Percentiles rank a stretch among this genome's conserved stretches.
phyloP scores from a whole-genome alignment of 2,888 invertebrate species.

The Enoplolaimus lenunculus region DNA sequence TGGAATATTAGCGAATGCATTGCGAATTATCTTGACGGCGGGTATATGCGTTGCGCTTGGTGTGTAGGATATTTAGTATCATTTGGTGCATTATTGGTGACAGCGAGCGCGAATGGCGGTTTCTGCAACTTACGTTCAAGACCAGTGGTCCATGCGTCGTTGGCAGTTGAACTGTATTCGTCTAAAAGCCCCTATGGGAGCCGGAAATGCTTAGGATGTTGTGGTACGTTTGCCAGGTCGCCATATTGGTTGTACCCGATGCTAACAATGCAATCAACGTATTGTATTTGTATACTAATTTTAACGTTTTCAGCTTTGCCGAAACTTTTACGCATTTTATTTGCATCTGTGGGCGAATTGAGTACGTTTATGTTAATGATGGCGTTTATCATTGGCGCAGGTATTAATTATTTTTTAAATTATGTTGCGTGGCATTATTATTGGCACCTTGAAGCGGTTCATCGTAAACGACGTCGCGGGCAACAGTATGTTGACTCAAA shows the following conservation, averaged over 20 bases:
- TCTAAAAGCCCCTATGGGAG: too few relatives aligned
- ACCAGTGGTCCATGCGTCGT: too few relatives aligned
- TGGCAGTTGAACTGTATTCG: too few relatives aligned
- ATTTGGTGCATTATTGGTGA: not conserved
- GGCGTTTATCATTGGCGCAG: conserved; percentile 1
- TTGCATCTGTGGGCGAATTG: not conserved
- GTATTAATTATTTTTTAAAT: not conserved
- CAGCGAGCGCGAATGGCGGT: too few relatives aligned
- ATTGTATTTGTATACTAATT: conserved; percentile 36
- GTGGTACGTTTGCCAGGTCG: too few relatives aligned
- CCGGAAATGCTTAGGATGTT: too few relatives aligned
- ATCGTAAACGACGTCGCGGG: too few relatives aligned
- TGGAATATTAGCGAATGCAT: conserved; percentile 32
- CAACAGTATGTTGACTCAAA: too few relatives aligned
- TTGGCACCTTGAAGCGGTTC: conserved; percentile 11
- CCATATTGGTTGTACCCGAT: conserved; percentile 31
- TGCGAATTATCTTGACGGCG: conserved; percentile 34
- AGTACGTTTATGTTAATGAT: not conserved
- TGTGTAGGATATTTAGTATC: not conserved
- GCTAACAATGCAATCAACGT: conserved; percentile 34
- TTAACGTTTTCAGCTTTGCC: conserved; percentile 38
- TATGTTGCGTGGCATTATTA: conserved; percentile 5
- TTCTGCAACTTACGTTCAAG: conserved; percentile 16
- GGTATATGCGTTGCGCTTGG: conserved; percentile 12
- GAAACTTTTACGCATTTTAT: conserved; percentile 27